Percentiles rank a stretch among this genome's conserved stretches.
Evolutionary conservation across 2,113 vertebrate genomes (phyloP).

Genomic region (Anser cygnoides): DNA sequence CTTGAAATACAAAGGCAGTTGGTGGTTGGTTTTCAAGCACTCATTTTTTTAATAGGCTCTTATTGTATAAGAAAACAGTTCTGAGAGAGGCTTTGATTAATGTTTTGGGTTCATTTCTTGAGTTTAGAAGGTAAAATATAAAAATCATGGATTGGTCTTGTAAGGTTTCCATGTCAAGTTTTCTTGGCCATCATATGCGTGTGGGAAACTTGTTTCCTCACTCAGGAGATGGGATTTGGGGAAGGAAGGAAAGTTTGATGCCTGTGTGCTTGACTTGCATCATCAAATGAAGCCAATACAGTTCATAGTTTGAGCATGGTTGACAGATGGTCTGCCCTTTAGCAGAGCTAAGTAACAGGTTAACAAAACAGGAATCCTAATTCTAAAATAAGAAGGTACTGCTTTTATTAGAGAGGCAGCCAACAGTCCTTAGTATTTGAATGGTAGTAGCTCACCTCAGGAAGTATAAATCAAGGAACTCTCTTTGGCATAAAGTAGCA

Average conservation of each 20-base stretch:
- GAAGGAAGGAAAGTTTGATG: neutral
- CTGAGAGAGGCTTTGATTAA: neutral
- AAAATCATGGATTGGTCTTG: neutral
- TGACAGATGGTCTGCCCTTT: neutral
- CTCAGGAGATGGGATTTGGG: neutral
- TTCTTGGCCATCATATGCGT: neutral
- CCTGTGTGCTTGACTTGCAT: neutral
- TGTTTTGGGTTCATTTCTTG: neutral
- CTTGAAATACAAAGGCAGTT: neutral
- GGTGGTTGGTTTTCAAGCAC: neutral
- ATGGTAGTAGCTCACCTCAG: neutral
- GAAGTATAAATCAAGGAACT: conserved; percentile 19
- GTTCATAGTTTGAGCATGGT: neutral
- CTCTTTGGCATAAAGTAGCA: neutral
- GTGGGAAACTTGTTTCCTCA: neutral
- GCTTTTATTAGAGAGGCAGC: neutral
- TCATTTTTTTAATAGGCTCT: neutral
- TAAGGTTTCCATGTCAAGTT: neutral
- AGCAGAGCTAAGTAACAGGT: neutral
- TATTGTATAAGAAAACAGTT: neutral
- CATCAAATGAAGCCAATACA: neutral
- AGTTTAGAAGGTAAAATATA: neutral
- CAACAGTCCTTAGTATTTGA: neutral
- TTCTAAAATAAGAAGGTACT: neutral
- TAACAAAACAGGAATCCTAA: neutral